Evolutionary conservation across 2,113 vertebrate species (phyloP), one percentile per base, ranked within the genome.

Genomic region (Tonatia bakeri): DNA sequence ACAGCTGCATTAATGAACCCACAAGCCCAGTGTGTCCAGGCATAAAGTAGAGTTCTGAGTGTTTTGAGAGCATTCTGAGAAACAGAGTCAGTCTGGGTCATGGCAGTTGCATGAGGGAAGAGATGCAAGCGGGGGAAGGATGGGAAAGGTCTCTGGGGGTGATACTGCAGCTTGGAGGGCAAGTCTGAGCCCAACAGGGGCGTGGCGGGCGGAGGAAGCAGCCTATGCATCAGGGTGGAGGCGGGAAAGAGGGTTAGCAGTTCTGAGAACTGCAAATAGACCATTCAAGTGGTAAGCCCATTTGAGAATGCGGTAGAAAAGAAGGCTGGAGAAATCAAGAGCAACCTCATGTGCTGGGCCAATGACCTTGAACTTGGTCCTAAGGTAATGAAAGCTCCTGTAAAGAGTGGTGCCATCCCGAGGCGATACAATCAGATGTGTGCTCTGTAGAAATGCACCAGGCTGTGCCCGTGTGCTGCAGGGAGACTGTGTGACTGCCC

Each of bases 1-100:
- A 1, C 52, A 28, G 54, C 43, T 17, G 31, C 7, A 2, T 12
- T 31, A 9, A 17, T 14, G 64, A 52, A 11, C 10, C 13, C 16
- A 0, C 0, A 0, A 8, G 28, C 13, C 79, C 40, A 17, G 26
- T 0, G 14, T 1, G 47, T 16, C 6, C 14, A 65, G 67, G 22
- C 56, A 3, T 1, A 8, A 0, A 16, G 54, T 2, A 7, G 64
- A 12, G 40, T 43, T 36, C 28, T 33, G 72, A 33, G 28, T 36
- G 14, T 40, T 40, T 3, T 8, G 12, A 65, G 17, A 15, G 14
- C 6, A 14, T 54, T 4, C 36, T 1, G 59, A 56, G 73, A 24
- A 8, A 45, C 47, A 43, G 13, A 28, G 16, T 43, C 61, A 5
- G 20, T 26, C 36, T n/a, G 72, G 75, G 56, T 59, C 26, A 2